A percentile compares a stretch with the other conserved stretches of the same genome.
Evolutionary conservation across 2,113 vertebrate genomes (phyloP).

Genomic region (Aythya baeri): DNA sequence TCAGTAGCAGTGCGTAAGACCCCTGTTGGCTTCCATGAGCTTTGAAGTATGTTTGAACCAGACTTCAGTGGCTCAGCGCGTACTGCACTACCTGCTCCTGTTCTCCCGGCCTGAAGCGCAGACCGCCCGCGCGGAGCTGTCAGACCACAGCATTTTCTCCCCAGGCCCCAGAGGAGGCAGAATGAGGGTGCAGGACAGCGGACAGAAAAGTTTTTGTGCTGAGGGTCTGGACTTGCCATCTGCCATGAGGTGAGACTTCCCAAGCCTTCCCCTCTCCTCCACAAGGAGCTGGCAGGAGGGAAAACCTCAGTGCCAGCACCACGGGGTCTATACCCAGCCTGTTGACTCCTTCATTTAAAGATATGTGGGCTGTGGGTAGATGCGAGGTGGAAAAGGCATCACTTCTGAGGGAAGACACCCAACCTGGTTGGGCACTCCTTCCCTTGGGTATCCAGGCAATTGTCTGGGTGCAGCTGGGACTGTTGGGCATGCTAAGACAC

Average conservation of each 20-base stretch:
- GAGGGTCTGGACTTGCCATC: not conserved
- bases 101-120: constrained; percentile 40
- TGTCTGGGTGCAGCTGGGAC: not conserved
- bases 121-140: not conserved
- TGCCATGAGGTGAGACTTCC: not conserved
- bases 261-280: not conserved
- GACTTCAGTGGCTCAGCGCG: constrained; percentile 58
- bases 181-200: not conserved
- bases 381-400: not conserved
- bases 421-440: not conserved
- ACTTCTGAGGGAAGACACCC: not conserved
- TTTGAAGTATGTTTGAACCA: constrained; percentile 69
- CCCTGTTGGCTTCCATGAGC: constrained; percentile 62
- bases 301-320: not conserved
- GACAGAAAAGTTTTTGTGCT: not conserved
- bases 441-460: not conserved
- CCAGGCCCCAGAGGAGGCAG: not conserved
- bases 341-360: not conserved
- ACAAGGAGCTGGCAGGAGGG: not conserved
- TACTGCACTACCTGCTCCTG: constrained; percentile 35
- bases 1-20: constrained; percentile 50
- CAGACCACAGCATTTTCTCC: constrained; percentile 4
- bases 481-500: not conserved
- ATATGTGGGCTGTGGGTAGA: not conserved
- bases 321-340: fast-evolving